Percentiles rank a stretch among this genome's conserved stretches.
Conservation (phyloP, 2,113 vertebrate genomes). For the Gymnobelideus leadbeateri region DNA sequence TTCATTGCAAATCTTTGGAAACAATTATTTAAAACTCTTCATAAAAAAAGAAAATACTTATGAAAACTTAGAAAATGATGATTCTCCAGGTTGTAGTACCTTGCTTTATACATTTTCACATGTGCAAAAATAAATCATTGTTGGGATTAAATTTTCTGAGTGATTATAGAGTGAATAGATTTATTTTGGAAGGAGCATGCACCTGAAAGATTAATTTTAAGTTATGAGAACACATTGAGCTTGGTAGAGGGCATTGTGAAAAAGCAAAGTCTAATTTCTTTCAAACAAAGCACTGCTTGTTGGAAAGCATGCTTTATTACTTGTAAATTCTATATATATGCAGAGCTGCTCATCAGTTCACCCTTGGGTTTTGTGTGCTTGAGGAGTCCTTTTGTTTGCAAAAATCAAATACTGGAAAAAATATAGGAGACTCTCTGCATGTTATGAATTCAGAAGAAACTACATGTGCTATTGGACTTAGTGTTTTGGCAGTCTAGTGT, state of each 20-base stretch:
- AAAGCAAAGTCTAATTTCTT: slow-evolving; percentile 77
- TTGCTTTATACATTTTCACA: slow-evolving; percentile 61
- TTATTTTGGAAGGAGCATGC: slow-evolving; percentile 71
- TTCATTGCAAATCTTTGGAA: slow-evolving; percentile 74
- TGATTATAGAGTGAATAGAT: slow-evolving; percentile 71
- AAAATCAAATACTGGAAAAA: slow-evolving; percentile 69
- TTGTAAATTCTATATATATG: slow-evolving; percentile 78
- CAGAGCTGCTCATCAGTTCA: slow-evolving; percentile 73
- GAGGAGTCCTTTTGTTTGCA: slow-evolving; percentile 75
- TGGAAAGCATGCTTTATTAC: slow-evolving; percentile 72
- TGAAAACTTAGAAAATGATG: slow-evolving; percentile 75
- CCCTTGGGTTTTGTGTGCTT: slow-evolving; percentile 76
- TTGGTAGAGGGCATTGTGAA: slow-evolving; percentile 75
- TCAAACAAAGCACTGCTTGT: slow-evolving; percentile 78
- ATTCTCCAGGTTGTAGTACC: slow-evolving; percentile 58
- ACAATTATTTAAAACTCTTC: slow-evolving; percentile 75
- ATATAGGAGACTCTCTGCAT: slow-evolving; percentile 52
- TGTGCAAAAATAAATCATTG: slow-evolving; percentile 24
- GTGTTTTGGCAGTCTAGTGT: background rate
- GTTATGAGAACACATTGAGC: slow-evolving; percentile 74
- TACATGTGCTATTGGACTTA: background rate
- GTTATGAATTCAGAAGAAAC: slow-evolving; percentile 38
- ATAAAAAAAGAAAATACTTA: slow-evolving; percentile 73
- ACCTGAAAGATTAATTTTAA: slow-evolving; percentile 79
- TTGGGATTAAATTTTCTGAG: slow-evolving; percentile 71